Base-by-base conservation (phyloP, 2,888 invertebrate species). In the Aleiodes leptofemur region DNA sequence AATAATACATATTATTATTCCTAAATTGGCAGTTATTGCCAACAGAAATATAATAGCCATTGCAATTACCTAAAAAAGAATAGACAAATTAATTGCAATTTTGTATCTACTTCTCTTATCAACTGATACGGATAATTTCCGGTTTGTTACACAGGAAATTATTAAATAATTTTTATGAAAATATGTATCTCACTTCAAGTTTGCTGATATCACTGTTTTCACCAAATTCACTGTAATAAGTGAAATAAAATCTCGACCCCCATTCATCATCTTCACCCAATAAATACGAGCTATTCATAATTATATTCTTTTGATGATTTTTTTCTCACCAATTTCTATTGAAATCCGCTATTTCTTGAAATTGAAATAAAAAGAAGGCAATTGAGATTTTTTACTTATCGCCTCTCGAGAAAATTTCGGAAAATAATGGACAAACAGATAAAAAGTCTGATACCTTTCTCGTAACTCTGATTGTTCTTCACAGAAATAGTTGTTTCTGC, bases 141-240 rank as follows among this genome's bases (percentile, higher is more conserved):
- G 43, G 43, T 43, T 38, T 34, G 31, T 61, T 31, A n/a, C n/a
- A 34, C n/a, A 29, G 5, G n/a, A 31, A n/a, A 11, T 61, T 34
- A 34, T 34, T 11, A 34, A 29, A 34, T 13, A 7, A 34, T 34
- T 61, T 31, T 61, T 34, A 38, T 38, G 5, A 14, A 43, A 61
- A n/a, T 61, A 31, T 64, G 34, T 9, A 57, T 69, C 82, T 81
- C 77, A 87, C 91, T 83, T 91, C 90, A 11, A 89, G 82, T 11
- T 88, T 85, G 43, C 87, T 87, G 13, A 89, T 84, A 43, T 85
- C 82, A 48, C 84, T 85, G 75, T 91, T 87, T 48, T 89, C 86
- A 1, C 91, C 91, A 79, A 92, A 91, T 82, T 92, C 90, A 74
- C 91, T 91, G 87, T 91, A 92, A 79, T 91, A 92, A 7, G 92